phyloP scores from a whole-genome alignment of 2,888 invertebrate genomes.

The Melinaea marsaeus region DNA sequence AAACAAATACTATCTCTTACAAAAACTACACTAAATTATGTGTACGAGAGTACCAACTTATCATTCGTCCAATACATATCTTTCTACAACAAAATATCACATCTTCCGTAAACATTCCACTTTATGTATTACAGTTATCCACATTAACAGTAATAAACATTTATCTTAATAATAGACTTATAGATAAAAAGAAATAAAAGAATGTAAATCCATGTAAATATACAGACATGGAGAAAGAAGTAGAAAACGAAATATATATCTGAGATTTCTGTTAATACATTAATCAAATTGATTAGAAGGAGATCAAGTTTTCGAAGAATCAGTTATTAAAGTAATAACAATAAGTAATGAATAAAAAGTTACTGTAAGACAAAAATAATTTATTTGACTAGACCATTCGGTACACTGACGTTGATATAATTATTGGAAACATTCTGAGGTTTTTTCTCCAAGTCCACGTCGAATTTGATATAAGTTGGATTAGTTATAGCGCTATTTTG shows the following conservation, averaged over 20 bases:
- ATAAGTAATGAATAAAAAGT: slow-evolving; percentile 24
- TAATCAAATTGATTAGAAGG: slow-evolving; percentile 21
- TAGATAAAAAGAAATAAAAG: slow-evolving; percentile 11
- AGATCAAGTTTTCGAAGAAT: slow-evolving; percentile 27
- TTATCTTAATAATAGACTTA: slow-evolving; percentile 8
- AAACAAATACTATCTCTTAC: slow-evolving; percentile 24
- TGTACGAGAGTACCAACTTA: slow-evolving; percentile 18
- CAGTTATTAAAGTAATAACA: slow-evolving; percentile 8
- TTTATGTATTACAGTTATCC: slow-evolving; percentile 10
- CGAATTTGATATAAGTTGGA: slow-evolving; percentile 65
- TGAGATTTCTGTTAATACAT: slow-evolving; percentile 27
- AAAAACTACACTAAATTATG: slow-evolving; percentile 16
- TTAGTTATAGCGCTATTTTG: slow-evolving; percentile 57
- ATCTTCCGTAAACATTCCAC: slow-evolving; percentile 33
- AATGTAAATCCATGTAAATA: slow-evolving; percentile 6
- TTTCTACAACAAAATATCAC: slow-evolving; percentile 48
- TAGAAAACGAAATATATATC: slow-evolving; percentile 9
- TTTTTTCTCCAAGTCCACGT: slow-evolving; percentile 59
- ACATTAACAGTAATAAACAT: slow-evolving; percentile 12
- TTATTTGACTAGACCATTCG: slow-evolving; percentile 73
- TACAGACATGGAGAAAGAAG: slow-evolving; percentile 13
- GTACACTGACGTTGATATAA: slow-evolving; percentile 54
- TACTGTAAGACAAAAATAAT: slow-evolving; percentile 32
- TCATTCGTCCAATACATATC: slow-evolving; percentile 13
- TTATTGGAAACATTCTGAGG: slow-evolving; percentile 54